These are phyloP conservation scores for Pegea sp. DNA, from an alignment of 23 tunicate genomes.

Conservation along the genomic window DNA sequence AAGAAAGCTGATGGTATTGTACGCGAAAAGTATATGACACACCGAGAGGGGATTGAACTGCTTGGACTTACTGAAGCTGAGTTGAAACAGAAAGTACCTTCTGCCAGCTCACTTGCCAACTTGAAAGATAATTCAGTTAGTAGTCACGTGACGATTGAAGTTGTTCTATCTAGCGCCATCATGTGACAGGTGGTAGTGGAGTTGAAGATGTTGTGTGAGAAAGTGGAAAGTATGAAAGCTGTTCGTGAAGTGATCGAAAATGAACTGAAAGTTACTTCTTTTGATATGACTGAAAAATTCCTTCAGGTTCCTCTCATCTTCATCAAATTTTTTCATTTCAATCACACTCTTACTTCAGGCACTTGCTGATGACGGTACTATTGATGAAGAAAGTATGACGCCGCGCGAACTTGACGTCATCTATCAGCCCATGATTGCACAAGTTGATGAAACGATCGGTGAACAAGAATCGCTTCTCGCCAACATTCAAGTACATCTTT, in stretches of 20 bases:
- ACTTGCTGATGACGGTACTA: constrained; percentile 69
- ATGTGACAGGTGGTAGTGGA: constrained; percentile 57
- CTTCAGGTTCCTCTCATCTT: constrained; percentile 15
- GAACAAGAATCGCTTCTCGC: constrained; percentile 85
- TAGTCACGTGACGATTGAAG: neutral
- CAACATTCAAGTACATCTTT: constrained; percentile 44
- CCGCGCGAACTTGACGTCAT: constrained; percentile 50
- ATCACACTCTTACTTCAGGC: constrained; percentile 13
- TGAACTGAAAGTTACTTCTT: constrained; percentile 35
- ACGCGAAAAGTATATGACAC: constrained; percentile 30
- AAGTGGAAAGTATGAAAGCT: constrained; percentile 70
- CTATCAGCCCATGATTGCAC: constrained; percentile 55
- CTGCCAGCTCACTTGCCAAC: constrained; percentile 53
- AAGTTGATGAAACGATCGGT: constrained; percentile 46
- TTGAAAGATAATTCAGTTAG: constrained; percentile 71
- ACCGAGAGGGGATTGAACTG: constrained; percentile 50
- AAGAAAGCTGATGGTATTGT: constrained; percentile 75
- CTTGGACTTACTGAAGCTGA: constrained; percentile 38
- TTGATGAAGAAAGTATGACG: constrained; percentile 68
- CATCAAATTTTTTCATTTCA: neutral
- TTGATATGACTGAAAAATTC: constrained; percentile 72
- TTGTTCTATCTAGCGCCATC: neutral
- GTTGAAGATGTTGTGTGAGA: constrained; percentile 62
- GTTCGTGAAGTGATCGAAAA: constrained; percentile 94
- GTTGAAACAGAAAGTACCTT: constrained; percentile 64